Evolutionary conservation across 1,140 invertebrate species (phyloP), one percentile per base, ranked within the genome.

Genomic region (Platyura marginata): DNA sequence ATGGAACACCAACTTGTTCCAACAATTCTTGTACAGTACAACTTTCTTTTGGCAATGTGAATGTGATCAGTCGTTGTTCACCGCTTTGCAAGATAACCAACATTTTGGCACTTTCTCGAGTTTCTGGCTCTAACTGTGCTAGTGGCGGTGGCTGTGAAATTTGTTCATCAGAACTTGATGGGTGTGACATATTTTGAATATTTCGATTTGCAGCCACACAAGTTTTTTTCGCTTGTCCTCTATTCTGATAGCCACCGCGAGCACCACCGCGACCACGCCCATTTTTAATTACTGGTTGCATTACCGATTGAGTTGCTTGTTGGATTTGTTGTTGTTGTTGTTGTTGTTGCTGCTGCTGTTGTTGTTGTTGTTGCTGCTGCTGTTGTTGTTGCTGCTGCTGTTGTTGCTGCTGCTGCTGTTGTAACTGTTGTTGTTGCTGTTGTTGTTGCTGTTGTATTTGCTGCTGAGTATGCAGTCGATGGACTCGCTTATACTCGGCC

Each of bases 1-100:
- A 74, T 23, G 69, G 66, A 47, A 81, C 76, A 13, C 47, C 51
- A 46, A 77, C 78, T 66, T 82, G 79, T 56, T 81, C 78, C 37
- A 83, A 57, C 44, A 83, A 69, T 66, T 83, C 79, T 56, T 81
- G 76, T 37, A 83, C 75, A 0, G 79, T 82, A 55, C 80, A 83
- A 45, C 76, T 78, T 53, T 83, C 79, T 48, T 77, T 75, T 5
- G 80, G 79, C 49, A 81, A 63, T 25, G 79, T 80, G 50, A 83
- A 83, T 2, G 79, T 82, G 34, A 83, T 82, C 29, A 83, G 63
- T 55, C 79, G 71, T 50, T 82, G 79, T 61, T 82, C 79, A 9
- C 78, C 77, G 43, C 71, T 77, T 46, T 70, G 68, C 41, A 81
- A 60, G 34, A 81, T 69, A 15, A 81, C 77, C 47, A 82, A 63